Base-by-base conservation (phyloP, 2,113 vertebrate species). In the Xiphias gladius region DNA sequence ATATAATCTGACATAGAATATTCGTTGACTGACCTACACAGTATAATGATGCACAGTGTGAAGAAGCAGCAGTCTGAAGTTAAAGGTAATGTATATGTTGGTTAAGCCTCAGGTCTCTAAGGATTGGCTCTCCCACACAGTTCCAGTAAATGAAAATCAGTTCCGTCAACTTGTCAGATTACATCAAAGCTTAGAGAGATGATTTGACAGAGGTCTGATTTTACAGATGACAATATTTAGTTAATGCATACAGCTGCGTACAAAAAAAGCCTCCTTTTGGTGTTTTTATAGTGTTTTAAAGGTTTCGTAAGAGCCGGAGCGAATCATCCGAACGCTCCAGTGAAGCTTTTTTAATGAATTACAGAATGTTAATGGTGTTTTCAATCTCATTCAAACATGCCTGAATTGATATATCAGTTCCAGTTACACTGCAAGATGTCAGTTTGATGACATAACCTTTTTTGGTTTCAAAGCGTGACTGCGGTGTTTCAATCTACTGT, bases 161-260 rank as follows among this genome's bases (percentile, higher is more conserved):
- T 83, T 74, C 52, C 58, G 72, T 75, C 71, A 37, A 72, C 59
- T 54, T 82, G 85, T 75, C 85, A 82, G 64, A 75, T 71, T 73
- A 61, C 70, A 79, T 90, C 77, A 71, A 28, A 68, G 64, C 62
- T 68, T 2, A 10, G 35, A 75, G 63, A 73, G 66, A 78, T 17
- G 73, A 86, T 87, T 83, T 83, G 28, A 75, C 71, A 72, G 13
- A 50, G 20, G 65, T 67, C 9, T 37, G 79, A 79, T 71, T 86
- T 83, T 65, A 71, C 13, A 10, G 61, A 48, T 20, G 73, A 52
- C 71, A 66, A 30, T 58, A 58, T 84, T 61, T 62, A 72, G 84
- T 76, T 83, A 37, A 72, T 70, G 64, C 37, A 41, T 22, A 32
- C 0, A 35, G 19, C 73, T 48, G 2, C 46, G 74, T 32, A 55